Evolutionary conservation across 2,797 vertebrate genomes (phyloP).

Genomic region (Phrynocephalus forsythii): DNA sequence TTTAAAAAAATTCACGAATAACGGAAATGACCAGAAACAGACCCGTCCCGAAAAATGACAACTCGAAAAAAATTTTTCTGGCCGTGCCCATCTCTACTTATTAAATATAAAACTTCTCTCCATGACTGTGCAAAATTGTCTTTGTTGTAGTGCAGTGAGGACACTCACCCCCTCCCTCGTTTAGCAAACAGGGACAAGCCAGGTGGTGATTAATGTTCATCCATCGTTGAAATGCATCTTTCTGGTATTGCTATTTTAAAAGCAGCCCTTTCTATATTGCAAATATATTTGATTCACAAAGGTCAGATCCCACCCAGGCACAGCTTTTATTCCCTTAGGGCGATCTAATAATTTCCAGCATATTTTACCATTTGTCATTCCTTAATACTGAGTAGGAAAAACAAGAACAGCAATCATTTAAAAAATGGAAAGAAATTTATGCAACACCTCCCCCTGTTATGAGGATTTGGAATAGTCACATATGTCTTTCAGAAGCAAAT

Average conservation of each 20-base stretch:
- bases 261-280: not conserved
- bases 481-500: not conserved
- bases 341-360: constrained; percentile 47
- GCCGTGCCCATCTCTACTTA: too few relatives aligned
- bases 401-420: not conserved
- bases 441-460: not conserved
- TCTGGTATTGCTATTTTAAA: constrained; percentile 24
- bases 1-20: too few relatives aligned
- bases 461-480: not conserved
- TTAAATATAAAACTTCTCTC: too few relatives aligned
- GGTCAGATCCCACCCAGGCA: constrained; percentile 41
- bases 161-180: too few relatives aligned
- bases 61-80: too few relatives aligned
- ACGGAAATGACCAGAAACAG: too few relatives aligned
- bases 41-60: too few relatives aligned
- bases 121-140: too few relatives aligned
- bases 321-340: constrained; percentile 28
- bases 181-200: too few relatives aligned
- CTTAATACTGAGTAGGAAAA: not conserved
- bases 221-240: constrained; percentile 20
- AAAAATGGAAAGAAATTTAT: not conserved
- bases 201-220: too few relatives aligned
- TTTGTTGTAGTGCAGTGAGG: too few relatives aligned
- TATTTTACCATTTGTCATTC: constrained; percentile 39
- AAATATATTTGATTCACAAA: constrained; percentile 60